Evolutionary conservation across 2,113 vertebrate genomes (phyloP).

Genomic region (Pollimyrus isidori): DNA sequence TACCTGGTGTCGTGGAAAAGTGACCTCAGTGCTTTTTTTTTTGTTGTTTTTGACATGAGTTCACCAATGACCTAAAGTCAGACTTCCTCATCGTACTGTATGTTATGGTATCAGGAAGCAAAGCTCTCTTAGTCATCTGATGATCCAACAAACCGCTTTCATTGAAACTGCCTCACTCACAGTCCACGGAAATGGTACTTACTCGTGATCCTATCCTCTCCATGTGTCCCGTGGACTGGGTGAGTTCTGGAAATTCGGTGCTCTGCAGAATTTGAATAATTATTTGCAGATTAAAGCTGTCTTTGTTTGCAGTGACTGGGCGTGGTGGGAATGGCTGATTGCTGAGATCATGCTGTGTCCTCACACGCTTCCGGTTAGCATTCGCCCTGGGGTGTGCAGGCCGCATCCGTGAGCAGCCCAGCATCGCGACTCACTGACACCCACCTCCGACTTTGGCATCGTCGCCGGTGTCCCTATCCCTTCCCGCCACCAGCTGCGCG

Average conservation of each 20-base stretch:
- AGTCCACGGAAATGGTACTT: neutral
- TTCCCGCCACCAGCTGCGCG: neutral
- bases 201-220: neutral
- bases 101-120: neutral
- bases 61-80: neutral
- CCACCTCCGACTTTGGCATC: neutral
- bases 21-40: neutral
- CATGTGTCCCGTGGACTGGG: neutral
- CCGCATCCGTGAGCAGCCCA: neutral
- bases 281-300: neutral
- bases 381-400: neutral
- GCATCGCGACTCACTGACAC: neutral
- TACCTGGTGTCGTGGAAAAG: neutral
- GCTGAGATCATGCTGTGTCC: neutral
- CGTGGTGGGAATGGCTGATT: neutral
- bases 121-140: neutral
- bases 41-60: neutral
- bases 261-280: neutral
- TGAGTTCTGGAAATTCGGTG: neutral
- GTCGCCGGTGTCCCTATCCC: neutral
- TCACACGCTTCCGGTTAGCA: neutral
- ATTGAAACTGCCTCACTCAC: neutral
- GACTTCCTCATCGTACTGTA: neutral
- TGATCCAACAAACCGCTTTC: neutral
- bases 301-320: neutral